These are phyloP conservation scores for Sebastes fasciatus DNA, from an alignment of 2,113 vertebrate genomes.

Conservation along the genomic window DNA sequence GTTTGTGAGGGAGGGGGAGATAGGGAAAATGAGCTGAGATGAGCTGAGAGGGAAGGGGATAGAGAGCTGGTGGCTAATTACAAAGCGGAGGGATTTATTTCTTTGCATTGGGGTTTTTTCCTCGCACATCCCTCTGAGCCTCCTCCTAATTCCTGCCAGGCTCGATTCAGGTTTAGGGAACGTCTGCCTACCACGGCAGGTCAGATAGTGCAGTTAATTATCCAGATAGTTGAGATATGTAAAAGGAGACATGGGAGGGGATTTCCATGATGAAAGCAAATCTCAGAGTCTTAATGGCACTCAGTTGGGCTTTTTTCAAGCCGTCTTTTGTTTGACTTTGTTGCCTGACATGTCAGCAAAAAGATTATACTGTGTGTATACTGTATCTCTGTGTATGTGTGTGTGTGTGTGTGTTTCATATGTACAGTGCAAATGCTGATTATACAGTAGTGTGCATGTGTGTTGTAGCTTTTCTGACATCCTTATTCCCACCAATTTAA, in stretches of 20 bases:
- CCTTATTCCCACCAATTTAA: neutral
- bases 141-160: conserved; percentile 63
- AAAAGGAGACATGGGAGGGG: conserved; percentile 67
- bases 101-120: conserved; percentile 62
- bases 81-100: conserved; percentile 73
- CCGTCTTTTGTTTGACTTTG: conserved; percentile 72
- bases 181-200: conserved; percentile 52
- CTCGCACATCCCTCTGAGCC: conserved; percentile 34
- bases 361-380: conserved; percentile 38
- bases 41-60: conserved; percentile 43
- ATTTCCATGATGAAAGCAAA: conserved; percentile 73
- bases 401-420: neutral
- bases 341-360: conserved; percentile 48
- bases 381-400: neutral
- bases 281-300: conserved; percentile 53
- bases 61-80: conserved; percentile 72
- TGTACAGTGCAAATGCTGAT: neutral
- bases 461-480: conserved; percentile 1
- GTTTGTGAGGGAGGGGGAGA: conserved; percentile 7
- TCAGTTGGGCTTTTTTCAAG: conserved; percentile 42
- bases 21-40: conserved; percentile 54
- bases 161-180: conserved; percentile 51
- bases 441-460: neutral
- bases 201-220: conserved; percentile 73
- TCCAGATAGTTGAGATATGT: conserved; percentile 56